Evolutionary conservation across 2,888 invertebrate species (phyloP).

Genomic region (Acleris laterana): DNA sequence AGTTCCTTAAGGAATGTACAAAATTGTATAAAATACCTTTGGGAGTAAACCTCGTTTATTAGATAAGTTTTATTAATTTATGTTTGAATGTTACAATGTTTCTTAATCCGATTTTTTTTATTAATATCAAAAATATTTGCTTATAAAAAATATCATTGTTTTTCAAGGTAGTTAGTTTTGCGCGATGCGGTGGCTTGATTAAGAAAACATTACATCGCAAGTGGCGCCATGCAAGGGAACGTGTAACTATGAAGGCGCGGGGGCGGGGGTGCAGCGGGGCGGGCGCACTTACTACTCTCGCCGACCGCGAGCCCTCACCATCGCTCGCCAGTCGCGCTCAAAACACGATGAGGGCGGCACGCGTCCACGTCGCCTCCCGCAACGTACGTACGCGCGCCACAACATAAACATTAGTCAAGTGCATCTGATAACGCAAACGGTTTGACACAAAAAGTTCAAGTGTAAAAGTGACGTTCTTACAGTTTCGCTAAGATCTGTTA

Average conservation of each 20-base stretch:
- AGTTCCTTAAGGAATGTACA: too few species aligned
- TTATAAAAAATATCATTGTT: background rate
- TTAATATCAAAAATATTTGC: background rate
- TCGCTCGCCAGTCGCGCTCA: conserved; percentile 69
- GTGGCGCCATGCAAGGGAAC: conserved; percentile 79
- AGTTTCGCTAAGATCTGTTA: conserved; percentile 51
- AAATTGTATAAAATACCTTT: too few species aligned
- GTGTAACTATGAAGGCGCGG: conserved; percentile 76
- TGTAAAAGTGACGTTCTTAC: conserved; percentile 47
- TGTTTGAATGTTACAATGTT: too few species aligned
- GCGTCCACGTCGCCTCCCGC: conserved; percentile 65
- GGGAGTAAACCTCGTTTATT: background rate
- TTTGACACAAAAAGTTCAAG: conserved; percentile 51
- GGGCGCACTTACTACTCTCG: conserved; percentile 71
- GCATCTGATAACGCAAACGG: conserved; percentile 55
- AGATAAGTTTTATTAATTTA: background rate
- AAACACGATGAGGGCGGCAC: conserved; percentile 74
- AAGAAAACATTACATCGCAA: conserved; percentile 82
- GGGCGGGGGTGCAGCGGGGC: conserved; percentile 68
- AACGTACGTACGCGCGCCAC: conserved; percentile 65
- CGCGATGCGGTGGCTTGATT: conserved; percentile 72
- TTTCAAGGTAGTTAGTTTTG: conserved; percentile 56
- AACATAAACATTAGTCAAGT: conserved; percentile 79
- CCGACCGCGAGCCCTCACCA: conserved; percentile 60
- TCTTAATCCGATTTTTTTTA: background rate